These are phyloP conservation scores for Lagenorhynchus albirostris DNA, from an alignment of 2,113 vertebrate genomes.

Conservation along the genomic window DNA sequence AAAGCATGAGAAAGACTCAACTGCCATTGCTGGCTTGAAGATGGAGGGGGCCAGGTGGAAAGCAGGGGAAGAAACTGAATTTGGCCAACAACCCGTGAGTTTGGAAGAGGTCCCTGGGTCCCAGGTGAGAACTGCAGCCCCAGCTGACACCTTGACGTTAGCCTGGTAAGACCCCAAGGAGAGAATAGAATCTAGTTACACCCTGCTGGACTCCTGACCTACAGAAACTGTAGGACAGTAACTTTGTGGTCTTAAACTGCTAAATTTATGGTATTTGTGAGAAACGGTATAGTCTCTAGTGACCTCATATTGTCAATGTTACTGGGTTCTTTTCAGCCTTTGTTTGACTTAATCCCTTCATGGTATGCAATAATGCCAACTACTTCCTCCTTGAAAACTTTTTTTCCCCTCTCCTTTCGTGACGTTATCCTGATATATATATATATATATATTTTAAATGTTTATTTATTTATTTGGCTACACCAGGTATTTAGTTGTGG, in stretches of 20 bases:
- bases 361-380: too few species aligned
- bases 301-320: neutral
- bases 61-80: neutral
- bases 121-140: neutral
- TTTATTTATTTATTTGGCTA: too few species aligned
- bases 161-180: neutral
- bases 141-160: neutral
- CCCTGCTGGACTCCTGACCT: neutral
- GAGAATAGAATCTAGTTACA: neutral
- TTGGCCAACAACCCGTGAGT: neutral
- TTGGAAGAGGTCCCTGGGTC: neutral
- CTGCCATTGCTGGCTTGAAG: neutral
- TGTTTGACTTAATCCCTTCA: neutral
- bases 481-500: too few species aligned
- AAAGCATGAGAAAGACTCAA: neutral
- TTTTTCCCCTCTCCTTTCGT: neutral
- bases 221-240: neutral
- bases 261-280: neutral
- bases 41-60: neutral
- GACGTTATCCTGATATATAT: neutral
- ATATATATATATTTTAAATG: too few species aligned
- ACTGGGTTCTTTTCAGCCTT: neutral
- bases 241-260: neutral
- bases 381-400: neutral
- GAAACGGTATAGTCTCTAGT: neutral